Percentiles rank a stretch among this genome's conserved stretches.
phyloP scores from a whole-genome alignment of 1,140 invertebrate genomes.

The Grapholita molesta region DNA sequence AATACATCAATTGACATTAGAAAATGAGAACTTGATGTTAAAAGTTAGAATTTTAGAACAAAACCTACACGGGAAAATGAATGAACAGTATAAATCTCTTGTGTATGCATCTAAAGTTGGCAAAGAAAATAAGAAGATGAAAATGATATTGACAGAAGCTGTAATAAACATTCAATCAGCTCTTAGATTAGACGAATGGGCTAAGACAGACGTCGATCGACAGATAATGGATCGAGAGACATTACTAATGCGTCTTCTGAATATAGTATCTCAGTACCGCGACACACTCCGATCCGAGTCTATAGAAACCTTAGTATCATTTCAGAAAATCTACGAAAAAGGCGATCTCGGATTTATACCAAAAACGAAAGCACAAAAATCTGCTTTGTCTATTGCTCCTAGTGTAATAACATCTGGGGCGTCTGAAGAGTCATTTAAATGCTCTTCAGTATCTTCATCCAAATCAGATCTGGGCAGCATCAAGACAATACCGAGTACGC shows the following conservation, averaged over 20 bases:
- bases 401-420: not conserved
- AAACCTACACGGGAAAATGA: conserved; percentile 77
- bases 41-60: conserved; percentile 79
- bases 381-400: conserved; percentile 26
- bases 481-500: conserved; percentile 60
- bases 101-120: conserved; percentile 73
- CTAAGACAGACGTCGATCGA: conserved; percentile 45
- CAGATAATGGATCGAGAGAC: conserved; percentile 76
- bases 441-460: conserved; percentile 29
- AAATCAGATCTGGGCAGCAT: conserved; percentile 46
- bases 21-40: conserved; percentile 62
- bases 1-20: conserved; percentile 63
- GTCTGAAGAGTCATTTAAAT: conserved; percentile 41
- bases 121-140: conserved; percentile 77
- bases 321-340: conserved; percentile 71
- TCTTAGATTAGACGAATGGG: conserved; percentile 76
- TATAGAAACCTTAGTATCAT: conserved; percentile 64
- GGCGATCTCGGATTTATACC: conserved; percentile 80
- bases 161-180: conserved; percentile 79
- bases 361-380: conserved; percentile 49
- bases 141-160: conserved; percentile 79
- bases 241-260: conserved; percentile 76
- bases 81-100: conserved; percentile 70
- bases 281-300: conserved; percentile 61
- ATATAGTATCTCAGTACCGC: conserved; percentile 66